phyloP scores from a whole-genome alignment of 2,797 vertebrate genomes.

The Myotis daubentonii region DNA sequence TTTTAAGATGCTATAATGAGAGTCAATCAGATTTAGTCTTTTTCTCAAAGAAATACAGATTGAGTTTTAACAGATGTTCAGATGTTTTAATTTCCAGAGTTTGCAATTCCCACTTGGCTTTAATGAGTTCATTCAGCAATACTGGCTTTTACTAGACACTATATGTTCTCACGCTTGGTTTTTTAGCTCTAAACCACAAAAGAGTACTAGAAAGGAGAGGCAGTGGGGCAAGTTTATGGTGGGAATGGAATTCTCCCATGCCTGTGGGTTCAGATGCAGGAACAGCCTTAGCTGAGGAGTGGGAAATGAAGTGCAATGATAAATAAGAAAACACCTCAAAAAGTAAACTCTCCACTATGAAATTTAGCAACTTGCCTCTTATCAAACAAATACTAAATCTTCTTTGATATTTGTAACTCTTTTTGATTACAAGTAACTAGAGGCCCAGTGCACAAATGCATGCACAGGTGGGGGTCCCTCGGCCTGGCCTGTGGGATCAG shows the following conservation, averaged over 20 bases:
- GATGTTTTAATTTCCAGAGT: constrained; percentile 75
- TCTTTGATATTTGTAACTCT: background rate
- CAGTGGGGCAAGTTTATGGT: background rate
- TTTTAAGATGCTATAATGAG: constrained; percentile 63
- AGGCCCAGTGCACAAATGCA: too few relatives aligned
- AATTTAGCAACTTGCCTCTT: background rate
- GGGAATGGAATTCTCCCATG: constrained; percentile 52
- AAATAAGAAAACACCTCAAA: constrained; percentile 30
- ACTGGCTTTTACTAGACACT: constrained; percentile 50
- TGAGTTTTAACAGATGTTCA: constrained; percentile 78
- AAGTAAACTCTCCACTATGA: background rate
- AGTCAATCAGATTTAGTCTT: constrained; percentile 74
- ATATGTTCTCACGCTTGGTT: constrained; percentile 58
- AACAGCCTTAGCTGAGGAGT: background rate
- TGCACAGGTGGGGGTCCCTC: too few relatives aligned
- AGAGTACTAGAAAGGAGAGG: background rate
- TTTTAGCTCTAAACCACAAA: constrained; percentile 67
- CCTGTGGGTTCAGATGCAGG: background rate
- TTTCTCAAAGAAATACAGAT: constrained; percentile 69
- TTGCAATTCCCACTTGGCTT: constrained; percentile 61
- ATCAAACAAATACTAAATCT: background rate
- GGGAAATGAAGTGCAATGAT: background rate
- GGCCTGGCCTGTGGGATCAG: too few relatives aligned
- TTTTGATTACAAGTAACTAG: background rate
- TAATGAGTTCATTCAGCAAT: constrained; percentile 64